Evolutionary conservation across 2,797 vertebrate genomes (phyloP), one percentile per base, ranked within the genome.

Genomic region (Microctenopoma lineatum): DNA sequence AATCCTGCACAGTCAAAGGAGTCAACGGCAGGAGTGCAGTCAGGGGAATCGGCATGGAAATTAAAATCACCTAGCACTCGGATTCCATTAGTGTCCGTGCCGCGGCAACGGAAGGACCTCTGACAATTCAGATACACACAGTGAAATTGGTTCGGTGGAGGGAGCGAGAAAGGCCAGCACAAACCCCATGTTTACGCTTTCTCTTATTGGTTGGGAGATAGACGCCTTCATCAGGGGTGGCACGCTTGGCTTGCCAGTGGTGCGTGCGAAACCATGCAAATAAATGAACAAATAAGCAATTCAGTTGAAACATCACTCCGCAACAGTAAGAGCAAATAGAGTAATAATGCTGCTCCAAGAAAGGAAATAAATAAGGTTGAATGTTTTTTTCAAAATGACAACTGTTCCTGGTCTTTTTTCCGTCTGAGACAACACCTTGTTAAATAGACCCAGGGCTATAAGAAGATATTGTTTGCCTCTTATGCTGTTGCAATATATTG

Each of bases 31-130:
- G 86, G 90, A 90, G 92, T 88, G 90, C 91, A 93, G 93, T 92
- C 90, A 87, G 92, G 93, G 93, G 93, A 94, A 93, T 94, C 92
- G 87, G 85, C 89, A 90, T 92, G 92, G 92, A 94, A 93, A 95
- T 94, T 93, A 94, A 93, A 94, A 93, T 93, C 92, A 92, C 92
- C 92, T 91, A 87, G 90, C 89, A 76, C 92, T 90, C 91, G 81
- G 93, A 92, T 94, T 94, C 92, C 92, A 94, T 94, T 94, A 94
- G 91, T 87, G 87, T 90, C 85, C 87, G 54, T 83, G 88, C 87
- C 56, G 80, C 75, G 39, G 87, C 82, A 84, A 89, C 86, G 89
- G 92, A 92, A 91, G 89, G 90, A 93, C 92, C 92, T 93, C 91
- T 93, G 93, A 93, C 92, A 93, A 93, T 93, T 94, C 89, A 88